Evolutionary conservation across 2,888 invertebrate genomes (phyloP).

Genomic region (Conops quadrifasciatus): DNA sequence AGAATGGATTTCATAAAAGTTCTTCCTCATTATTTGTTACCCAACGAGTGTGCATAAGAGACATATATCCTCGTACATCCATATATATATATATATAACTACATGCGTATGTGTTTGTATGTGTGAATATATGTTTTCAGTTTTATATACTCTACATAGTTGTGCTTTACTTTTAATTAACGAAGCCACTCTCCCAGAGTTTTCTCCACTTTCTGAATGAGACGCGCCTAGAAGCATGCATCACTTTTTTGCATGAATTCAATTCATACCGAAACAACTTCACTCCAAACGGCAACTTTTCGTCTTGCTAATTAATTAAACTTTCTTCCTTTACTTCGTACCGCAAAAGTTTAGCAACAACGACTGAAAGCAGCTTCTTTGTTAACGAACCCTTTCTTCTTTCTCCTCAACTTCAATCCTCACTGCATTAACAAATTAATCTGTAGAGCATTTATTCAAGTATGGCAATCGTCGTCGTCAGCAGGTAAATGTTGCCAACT

Average conservation of each 20-base stretch:
- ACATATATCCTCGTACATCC: too few species aligned
- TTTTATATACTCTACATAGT: too few species aligned
- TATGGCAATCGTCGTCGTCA: background rate
- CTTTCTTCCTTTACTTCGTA: too few species aligned
- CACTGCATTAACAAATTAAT: too few species aligned
- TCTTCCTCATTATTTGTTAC: background rate
- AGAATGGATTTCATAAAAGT: background rate
- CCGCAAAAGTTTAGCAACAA: background rate
- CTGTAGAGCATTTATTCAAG: too few species aligned
- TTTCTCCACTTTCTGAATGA: background rate
- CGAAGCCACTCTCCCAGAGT: background rate
- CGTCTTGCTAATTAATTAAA: constrained; percentile 5
- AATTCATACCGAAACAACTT: background rate
- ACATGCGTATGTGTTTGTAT: too few species aligned
- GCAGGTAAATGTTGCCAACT: constrained; percentile 13
- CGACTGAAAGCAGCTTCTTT: background rate
- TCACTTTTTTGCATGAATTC: constrained; percentile 1
- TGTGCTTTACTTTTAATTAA: constrained; percentile 1
- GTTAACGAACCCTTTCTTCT: background rate
- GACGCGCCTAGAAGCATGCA: constrained; percentile 18
- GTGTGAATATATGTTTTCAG: too few species aligned
- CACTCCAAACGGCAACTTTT: background rate
- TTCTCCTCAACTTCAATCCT: too few species aligned
- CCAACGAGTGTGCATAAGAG: background rate
- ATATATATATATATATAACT: too few species aligned